phyloP scores from a whole-genome alignment of 2,797 vertebrate species.

The Lepus townsendii region DNA sequence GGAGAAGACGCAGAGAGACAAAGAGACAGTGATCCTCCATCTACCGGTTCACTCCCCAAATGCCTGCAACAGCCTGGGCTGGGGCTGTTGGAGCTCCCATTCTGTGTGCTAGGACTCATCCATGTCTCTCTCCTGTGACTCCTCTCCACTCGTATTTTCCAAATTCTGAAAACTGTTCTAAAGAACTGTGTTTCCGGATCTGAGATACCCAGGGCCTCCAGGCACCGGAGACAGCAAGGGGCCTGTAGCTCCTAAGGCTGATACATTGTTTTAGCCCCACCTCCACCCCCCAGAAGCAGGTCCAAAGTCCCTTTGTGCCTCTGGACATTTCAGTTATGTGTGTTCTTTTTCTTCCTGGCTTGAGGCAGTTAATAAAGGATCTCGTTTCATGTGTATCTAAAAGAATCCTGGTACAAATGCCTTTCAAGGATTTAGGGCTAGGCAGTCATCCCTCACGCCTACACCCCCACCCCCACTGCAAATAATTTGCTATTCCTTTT shows the following conservation, averaged over 20 bases:
- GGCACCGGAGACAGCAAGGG: neutral
- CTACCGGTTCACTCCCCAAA: too few species aligned
- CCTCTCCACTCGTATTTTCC: neutral
- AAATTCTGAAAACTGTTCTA: neutral
- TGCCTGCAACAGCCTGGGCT: too few species aligned
- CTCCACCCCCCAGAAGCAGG: too few species aligned
- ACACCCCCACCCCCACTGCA: too few species aligned
- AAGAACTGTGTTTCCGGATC: neutral
- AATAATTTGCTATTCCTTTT: too few species aligned
- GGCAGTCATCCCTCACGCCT: neutral
- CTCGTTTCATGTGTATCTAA: neutral
- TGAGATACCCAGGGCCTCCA: neutral
- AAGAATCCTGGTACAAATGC: neutral
- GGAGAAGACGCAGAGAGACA: too few species aligned
- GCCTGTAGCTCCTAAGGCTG: neutral
- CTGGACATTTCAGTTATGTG: neutral
- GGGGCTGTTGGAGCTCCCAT: too few species aligned
- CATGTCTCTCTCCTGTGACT: neutral
- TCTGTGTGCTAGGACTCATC: neutral
- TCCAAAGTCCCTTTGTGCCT: neutral
- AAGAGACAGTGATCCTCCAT: too few species aligned
- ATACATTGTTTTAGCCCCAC: too few species aligned
- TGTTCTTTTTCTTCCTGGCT: neutral
- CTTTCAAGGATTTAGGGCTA: neutral
- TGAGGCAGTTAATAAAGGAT: neutral